Conservation (phyloP, 2,113 vertebrate genomes). For the Aepyceros melampus region DNA sequence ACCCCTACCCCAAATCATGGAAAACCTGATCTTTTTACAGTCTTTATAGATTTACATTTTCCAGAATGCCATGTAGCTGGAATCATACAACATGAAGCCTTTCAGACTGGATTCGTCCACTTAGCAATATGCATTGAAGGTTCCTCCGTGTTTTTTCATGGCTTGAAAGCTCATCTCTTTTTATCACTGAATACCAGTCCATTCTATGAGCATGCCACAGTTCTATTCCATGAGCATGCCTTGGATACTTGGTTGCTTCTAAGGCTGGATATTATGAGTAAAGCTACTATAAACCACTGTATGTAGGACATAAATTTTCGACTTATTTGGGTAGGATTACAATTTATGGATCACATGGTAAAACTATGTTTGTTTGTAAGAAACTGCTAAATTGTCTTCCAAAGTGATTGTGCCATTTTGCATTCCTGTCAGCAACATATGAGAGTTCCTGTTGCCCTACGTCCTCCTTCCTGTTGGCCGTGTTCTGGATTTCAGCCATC, state of each 20-base stretch:
- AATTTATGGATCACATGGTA: not conserved
- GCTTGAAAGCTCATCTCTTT: not conserved
- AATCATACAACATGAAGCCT: not conserved
- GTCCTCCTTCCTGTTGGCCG: too few relatives aligned
- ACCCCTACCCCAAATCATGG: accelerated
- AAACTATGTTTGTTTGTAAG: not conserved
- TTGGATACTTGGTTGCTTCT: not conserved
- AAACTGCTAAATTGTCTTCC: not conserved
- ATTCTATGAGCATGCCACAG: not conserved
- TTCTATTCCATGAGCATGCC: not conserved
- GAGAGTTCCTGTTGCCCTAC: not conserved
- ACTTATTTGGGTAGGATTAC: not conserved
- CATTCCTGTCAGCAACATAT: too few relatives aligned
- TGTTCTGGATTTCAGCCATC: not conserved
- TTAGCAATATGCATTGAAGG: not conserved
- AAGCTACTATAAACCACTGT: not conserved
- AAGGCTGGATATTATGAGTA: not conserved
- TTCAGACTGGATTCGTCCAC: not conserved
- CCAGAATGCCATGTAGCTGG: not conserved
- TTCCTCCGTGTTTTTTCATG: not conserved
- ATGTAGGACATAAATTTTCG: not conserved
- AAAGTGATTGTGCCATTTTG: not conserved
- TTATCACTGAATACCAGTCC: not conserved
- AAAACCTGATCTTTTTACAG: not conserved
- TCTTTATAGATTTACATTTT: not conserved